Evolutionary conservation across 1,140 invertebrate species (phyloP).

Genomic region (Drosophila trapezifrons): DNA sequence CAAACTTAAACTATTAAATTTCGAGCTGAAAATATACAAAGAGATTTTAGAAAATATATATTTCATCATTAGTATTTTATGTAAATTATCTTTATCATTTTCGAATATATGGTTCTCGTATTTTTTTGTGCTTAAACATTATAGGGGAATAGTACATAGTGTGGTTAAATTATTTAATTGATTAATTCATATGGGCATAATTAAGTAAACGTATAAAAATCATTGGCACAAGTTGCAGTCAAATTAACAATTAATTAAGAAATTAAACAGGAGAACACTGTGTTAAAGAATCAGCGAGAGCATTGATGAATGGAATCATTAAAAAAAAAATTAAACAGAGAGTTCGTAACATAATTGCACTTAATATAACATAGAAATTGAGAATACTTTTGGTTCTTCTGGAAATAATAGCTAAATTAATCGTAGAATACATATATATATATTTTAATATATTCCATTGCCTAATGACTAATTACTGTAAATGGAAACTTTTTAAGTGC

Average conservation of each 20-base stretch:
- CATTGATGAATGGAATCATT: conserved; percentile 38
- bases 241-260: conserved; percentile 73
- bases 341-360: conserved; percentile 21
- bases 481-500: conserved; percentile 45
- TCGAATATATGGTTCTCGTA: conserved; percentile 22
- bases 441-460: conserved; percentile 13
- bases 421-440: conserved; percentile 38
- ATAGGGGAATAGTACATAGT: conserved; percentile 37
- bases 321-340: conserved; percentile 11
- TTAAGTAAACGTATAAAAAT: conserved; percentile 70
- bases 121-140: conserved; percentile 53
- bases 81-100: conserved; percentile 26
- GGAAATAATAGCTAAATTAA: conserved; percentile 39
- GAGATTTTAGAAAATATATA: conserved; percentile 66
- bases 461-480: conserved; percentile 34
- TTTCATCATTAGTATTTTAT: conserved; percentile 58
- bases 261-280: conserved; percentile 52
- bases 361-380: conserved; percentile 32
- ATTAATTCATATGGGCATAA: conserved; percentile 62
- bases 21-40: conserved; percentile 83
- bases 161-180: conserved; percentile 60
- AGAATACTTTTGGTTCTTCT: conserved; percentile 68
- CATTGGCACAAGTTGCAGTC: conserved; percentile 84
- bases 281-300: conserved; percentile 35
- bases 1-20: conserved; percentile 77